phyloP scores from a whole-genome alignment of 2,113 vertebrate species.

The Bubo scandiacus region DNA sequence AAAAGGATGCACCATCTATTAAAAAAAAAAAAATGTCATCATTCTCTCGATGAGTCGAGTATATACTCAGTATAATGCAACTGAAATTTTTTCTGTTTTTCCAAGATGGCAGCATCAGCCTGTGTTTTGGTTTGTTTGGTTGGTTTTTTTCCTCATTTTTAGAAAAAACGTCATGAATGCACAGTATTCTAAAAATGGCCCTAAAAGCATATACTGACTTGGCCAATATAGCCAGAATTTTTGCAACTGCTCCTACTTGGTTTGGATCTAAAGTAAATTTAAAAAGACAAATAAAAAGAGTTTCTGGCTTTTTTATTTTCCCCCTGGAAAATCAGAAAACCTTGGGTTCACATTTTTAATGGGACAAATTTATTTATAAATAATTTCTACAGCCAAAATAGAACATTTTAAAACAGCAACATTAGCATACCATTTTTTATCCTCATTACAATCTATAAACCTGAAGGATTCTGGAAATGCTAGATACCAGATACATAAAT shows the following conservation, averaged over 20 bases:
- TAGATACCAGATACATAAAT: not conserved
- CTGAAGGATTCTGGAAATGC: not conserved
- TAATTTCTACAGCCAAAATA: not conserved
- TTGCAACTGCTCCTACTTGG: not conserved
- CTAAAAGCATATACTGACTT: not conserved
- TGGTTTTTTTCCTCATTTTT: not conserved
- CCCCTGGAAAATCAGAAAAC: not conserved
- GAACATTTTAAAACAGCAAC: not conserved
- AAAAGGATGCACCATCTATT: not conserved
- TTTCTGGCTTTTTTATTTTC: rapidly evolving
- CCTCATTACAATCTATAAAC: not conserved
- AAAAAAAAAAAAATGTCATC: not conserved
- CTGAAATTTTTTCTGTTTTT: not conserved
- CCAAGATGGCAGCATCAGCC: not conserved
- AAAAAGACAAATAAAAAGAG: not conserved
- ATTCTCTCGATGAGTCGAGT: not conserved
- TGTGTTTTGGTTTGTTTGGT: rapidly evolving
- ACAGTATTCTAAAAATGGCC: not conserved
- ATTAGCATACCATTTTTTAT: not conserved
- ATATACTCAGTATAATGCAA: not conserved
- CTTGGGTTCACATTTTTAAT: not conserved
- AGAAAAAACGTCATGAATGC: not conserved
- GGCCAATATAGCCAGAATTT: not conserved
- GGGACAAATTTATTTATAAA: not conserved
- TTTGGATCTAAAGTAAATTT: not conserved